phyloP scores from a whole-genome alignment of 2,888 invertebrate species.

The Erpobdella octoculata region DNA sequence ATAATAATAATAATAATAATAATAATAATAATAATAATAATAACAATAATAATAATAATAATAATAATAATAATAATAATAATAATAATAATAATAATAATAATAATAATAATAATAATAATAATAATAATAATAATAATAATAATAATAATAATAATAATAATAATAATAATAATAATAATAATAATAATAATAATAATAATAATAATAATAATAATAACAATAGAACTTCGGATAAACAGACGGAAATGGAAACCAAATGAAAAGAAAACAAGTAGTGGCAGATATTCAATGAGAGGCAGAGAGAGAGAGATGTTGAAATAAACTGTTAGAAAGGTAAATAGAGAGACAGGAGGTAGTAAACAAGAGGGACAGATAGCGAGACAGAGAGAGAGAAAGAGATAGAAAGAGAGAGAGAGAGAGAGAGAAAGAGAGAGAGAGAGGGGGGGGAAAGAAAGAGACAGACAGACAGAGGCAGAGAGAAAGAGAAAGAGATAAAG shows the following conservation, averaged over 20 bases:
- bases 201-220: conserved; percentile 9
- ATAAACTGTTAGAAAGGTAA: neutral
- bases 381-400: too few species aligned
- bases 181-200: conserved; percentile 14
- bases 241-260: neutral
- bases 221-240: neutral
- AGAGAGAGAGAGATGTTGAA: neutral
- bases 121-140: neutral
- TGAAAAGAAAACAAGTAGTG: neutral
- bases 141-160: neutral
- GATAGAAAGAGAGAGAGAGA: too few species aligned
- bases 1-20: neutral
- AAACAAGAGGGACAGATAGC: too few species aligned
- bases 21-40: neutral
- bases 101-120: conserved; percentile 9
- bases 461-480: too few species aligned
- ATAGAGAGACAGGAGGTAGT: too few species aligned
- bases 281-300: neutral
- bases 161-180: neutral
- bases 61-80: neutral
- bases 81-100: neutral
- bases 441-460: too few species aligned
- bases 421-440: too few species aligned
- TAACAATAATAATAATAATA: neutral
- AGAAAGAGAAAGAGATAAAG: too few species aligned